These are phyloP conservation scores for Dipodomys spectabilis DNA, from an alignment of 2,113 vertebrate species.

Conservation along the genomic window DNA sequence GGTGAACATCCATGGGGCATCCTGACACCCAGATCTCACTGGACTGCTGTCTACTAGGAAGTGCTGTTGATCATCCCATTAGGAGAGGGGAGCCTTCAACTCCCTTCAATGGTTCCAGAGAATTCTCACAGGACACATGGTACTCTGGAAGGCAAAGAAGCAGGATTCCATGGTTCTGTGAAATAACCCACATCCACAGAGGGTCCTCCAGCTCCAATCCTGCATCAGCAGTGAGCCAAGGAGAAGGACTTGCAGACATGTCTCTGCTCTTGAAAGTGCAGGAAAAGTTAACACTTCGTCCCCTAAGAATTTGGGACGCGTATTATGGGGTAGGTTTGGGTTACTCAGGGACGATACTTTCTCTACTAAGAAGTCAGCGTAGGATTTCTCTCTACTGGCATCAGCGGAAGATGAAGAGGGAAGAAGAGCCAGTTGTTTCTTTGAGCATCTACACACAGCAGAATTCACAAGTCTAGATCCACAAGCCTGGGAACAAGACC, in stretches of 20 bases:
- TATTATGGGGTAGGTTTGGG: background rate
- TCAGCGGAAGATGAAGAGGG: background rate
- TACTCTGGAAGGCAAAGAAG: background rate
- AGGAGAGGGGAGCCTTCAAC: background rate
- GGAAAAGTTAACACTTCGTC: background rate
- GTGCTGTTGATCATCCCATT: background rate
- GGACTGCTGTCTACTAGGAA: no score
- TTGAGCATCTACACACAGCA: background rate
- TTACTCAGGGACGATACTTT: background rate
- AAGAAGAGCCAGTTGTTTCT: background rate
- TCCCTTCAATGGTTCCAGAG: background rate
- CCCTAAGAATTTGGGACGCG: background rate
- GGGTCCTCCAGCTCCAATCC: background rate
- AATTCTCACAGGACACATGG: rapidly evolving
- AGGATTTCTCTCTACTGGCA: background rate
- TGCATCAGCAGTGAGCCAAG: background rate
- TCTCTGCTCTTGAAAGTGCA: background rate
- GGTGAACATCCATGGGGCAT: rapidly evolving
- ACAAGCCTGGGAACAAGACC: background rate
- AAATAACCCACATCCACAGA: rapidly evolving
- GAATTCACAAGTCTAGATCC: background rate
- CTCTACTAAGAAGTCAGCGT: background rate
- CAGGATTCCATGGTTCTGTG: background rate
- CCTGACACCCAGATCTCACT: rapidly evolving
- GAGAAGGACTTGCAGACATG: no score